Evolutionary conservation across 1,140 invertebrate genomes (phyloP).

Genomic region (Drosophila carrolli): DNA sequence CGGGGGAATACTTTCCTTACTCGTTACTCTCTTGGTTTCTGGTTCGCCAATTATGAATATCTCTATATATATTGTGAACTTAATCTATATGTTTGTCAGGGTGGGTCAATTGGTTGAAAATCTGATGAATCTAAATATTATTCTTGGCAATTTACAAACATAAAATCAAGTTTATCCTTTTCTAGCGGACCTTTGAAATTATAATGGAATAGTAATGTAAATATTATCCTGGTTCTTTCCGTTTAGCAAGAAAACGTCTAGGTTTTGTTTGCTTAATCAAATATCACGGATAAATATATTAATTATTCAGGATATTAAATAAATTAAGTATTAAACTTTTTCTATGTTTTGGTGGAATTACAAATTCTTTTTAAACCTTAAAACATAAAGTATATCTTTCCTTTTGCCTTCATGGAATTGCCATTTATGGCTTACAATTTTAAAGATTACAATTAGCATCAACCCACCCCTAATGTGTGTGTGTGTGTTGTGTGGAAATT

Average conservation of each 20-base stretch:
- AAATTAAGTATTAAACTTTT: constrained; percentile 1
- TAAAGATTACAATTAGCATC: background rate
- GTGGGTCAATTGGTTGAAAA: constrained; percentile 22
- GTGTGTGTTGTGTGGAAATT: background rate
- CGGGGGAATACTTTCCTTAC: constrained; percentile 29
- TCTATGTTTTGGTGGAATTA: background rate
- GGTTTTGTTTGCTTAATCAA: constrained; percentile 8
- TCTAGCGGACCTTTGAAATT: background rate
- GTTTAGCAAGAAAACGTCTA: constrained; percentile 14
- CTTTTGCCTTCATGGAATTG: background rate
- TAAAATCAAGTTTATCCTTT: constrained; percentile 1
- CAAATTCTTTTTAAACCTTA: background rate
- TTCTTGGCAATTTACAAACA: constrained; percentile 1
- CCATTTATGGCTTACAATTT: constrained; percentile 1
- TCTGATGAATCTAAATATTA: constrained; percentile 2
- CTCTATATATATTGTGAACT: constrained; percentile 11
- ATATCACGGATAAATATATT: constrained; percentile 15
- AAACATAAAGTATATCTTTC: background rate
- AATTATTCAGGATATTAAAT: background rate
- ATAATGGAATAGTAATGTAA: background rate
- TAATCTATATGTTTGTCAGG: constrained; percentile 23
- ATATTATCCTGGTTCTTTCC: constrained; percentile 6
- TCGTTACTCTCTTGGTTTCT: constrained; percentile 32
- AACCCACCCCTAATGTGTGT: constrained; percentile 12
- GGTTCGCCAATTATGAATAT: constrained; percentile 2